phyloP scores from a whole-genome alignment of 2,888 invertebrate species.

The Stenolophus ochropezus region DNA sequence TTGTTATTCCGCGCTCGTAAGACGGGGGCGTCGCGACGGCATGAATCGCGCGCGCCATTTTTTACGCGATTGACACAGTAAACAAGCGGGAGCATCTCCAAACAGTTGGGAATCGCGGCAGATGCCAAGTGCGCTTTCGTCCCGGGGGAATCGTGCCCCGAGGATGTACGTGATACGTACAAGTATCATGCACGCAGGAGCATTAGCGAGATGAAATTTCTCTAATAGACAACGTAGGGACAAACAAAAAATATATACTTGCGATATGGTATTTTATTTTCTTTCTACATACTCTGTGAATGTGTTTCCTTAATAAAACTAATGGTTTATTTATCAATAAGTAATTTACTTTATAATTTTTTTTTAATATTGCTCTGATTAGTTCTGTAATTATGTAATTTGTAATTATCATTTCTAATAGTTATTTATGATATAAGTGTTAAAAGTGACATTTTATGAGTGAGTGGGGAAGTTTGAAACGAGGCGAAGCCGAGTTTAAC shows the following conservation, averaged over 20 bases:
- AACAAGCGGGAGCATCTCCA: conserved; percentile 40
- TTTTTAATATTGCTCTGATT: no score
- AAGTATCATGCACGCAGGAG: neutral
- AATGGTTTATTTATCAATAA: no score
- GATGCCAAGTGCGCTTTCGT: neutral
- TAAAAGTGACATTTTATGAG: no score
- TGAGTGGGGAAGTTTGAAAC: no score
- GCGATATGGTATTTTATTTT: no score
- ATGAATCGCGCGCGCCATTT: conserved; percentile 42
- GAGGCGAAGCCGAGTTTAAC: no score
- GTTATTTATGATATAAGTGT: no score
- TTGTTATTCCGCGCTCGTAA: conserved; percentile 47
- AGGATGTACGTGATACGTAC: neutral
- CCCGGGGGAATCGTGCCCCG: neutral
- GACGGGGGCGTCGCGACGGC: conserved; percentile 4
- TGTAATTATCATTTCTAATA: no score
- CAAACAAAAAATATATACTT: neutral
- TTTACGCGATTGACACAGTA: conserved; percentile 41
- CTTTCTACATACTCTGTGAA: no score
- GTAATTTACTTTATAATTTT: no score
- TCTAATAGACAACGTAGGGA: neutral
- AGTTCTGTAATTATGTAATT: no score
- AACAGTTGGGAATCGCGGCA: conserved; percentile 21
- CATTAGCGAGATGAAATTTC: neutral
- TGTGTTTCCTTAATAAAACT: no score